Evolutionary conservation across 2,113 vertebrate species (phyloP).

Genomic region (Carlito syrichta): DNA sequence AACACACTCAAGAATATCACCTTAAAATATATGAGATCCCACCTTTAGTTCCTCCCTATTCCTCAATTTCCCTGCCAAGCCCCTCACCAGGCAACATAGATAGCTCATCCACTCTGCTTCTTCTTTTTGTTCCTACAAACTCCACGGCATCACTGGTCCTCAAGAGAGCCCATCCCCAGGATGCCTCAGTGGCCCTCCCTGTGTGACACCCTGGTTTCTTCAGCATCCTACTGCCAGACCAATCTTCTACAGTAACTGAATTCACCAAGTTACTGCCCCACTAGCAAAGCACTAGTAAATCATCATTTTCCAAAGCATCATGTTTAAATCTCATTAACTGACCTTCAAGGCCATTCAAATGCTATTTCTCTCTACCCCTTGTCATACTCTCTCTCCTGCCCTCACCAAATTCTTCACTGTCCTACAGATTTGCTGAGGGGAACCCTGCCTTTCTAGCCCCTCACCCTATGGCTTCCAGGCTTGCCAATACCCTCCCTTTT

Average conservation of each 20-base stretch:
- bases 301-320: neutral
- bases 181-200: too few relatives aligned
- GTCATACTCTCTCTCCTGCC: neutral
- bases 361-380: neutral
- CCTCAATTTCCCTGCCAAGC: neutral
- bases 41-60: neutral
- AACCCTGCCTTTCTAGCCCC: neutral
- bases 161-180: neutral
- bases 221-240: neutral
- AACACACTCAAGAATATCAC: neutral
- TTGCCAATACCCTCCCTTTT: neutral
- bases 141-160: neutral
- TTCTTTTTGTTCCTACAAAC: neutral
- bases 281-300: neutral
- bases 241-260: neutral
- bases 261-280: neutral
- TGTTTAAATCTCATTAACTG: neutral
- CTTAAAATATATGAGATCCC: neutral
- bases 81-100: neutral
- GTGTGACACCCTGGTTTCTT: neutral
- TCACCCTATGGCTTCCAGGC: neutral
- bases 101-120: neutral
- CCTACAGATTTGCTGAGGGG: neutral
- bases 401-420: neutral
- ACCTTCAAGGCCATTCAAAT: neutral